Percentiles rank a stretch among this genome's conserved stretches.
phyloP scores from a whole-genome alignment of 2,113 vertebrate species.

The Procavia capensis region DNA sequence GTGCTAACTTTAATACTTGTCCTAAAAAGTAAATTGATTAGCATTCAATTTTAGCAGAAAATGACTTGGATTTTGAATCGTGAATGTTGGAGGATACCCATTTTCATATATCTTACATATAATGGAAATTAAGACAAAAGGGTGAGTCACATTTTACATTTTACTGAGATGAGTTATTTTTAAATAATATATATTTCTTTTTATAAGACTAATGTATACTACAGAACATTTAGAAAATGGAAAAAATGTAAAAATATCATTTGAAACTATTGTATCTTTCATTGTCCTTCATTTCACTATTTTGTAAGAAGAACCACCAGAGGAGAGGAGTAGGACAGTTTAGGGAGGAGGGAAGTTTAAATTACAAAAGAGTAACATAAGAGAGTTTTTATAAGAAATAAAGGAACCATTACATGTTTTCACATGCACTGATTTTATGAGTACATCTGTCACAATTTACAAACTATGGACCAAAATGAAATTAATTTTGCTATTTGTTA shows the following conservation, averaged over 20 bases:
- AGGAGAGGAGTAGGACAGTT: neutral
- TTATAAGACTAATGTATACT: neutral
- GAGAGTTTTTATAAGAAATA: fast-evolving
- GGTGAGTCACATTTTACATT: neutral
- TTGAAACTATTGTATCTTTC: neutral
- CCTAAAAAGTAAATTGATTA: slow-evolving; percentile 1
- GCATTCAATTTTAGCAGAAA: neutral
- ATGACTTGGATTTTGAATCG: neutral
- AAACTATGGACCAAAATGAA: neutral
- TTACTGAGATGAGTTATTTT: neutral
- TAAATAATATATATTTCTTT: neutral
- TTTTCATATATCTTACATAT: neutral
- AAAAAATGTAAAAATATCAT: neutral
- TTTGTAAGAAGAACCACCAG: neutral
- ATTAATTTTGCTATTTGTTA: neutral
- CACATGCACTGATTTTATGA: neutral
- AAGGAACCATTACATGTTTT: too few relatives aligned
- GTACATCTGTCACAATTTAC: neutral
- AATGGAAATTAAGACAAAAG: neutral
- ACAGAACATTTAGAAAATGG: neutral
- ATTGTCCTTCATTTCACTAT: neutral
- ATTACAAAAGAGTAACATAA: neutral
- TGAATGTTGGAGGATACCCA: neutral
- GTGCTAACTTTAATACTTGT: neutral
- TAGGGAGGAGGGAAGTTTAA: neutral